Evolutionary conservation across 2,113 vertebrate genomes (phyloP), one percentile per base, ranked within the genome.

Genomic region (Lethenteron camtschaticum): DNA sequence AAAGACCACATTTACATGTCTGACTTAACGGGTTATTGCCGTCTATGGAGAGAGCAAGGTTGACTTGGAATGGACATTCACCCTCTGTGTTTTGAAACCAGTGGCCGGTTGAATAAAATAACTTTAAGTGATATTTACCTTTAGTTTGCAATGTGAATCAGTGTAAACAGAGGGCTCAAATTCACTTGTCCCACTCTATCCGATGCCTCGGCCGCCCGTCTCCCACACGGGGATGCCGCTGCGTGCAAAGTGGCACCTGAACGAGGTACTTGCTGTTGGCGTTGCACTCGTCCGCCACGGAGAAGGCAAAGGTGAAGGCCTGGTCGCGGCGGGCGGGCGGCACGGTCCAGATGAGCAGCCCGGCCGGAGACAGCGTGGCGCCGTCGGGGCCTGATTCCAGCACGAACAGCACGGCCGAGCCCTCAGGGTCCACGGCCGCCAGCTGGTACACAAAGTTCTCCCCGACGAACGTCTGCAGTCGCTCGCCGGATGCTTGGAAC

Each of bases 371-470:
- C 63, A 86, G 74, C 69, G 76, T 75, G 60, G 82, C 80, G 16
- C 75, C 82, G 6, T 56, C 68, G 1, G 83, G 83, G 6, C 81
- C 83, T 8, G 75, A 73, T 75, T 85, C 83, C 73, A 83, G 75
- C 75, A 79, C 69, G 77, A 87, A 86, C 55, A 83, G 79, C 55
- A 86, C 78, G 1, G 81, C 85, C 1, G 85, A 88, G 70, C 83
- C 82, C 76, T 86, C 83, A 0, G 82, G 83, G 78, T 85, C 85
- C 2, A 70, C 78, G 1, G 82, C 84, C 4, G 76, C 71, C 9
- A 85, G 76, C 78, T 85, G 82, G 79, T 85, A 86, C 76, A 87
- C 81, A 74, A 87, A 87, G 75, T 83, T 85, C 79, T 85, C 85
- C 56, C 80, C 80, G 20, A 77, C 72, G 70, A 87, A 89, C 1